phyloP scores from a whole-genome alignment of 2,113 vertebrate species.

The Lophius piscatorius region DNA sequence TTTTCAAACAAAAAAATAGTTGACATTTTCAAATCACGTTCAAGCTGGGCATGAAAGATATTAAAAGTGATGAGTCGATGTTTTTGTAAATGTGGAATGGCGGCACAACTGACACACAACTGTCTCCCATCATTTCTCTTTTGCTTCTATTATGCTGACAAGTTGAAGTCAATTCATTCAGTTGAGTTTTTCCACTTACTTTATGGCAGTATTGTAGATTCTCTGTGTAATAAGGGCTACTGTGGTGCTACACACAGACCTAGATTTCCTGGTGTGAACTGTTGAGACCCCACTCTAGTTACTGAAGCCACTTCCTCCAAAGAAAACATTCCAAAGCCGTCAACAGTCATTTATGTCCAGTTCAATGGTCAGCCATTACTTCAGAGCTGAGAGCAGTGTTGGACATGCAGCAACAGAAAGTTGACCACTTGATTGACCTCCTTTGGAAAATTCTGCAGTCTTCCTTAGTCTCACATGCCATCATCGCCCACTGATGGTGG shows the following conservation, averaged over 20 bases:
- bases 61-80: no score
- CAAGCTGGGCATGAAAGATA: no score
- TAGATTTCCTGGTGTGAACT: conserved; percentile 58
- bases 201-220: no score
- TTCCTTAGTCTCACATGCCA: conserved; percentile 47
- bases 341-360: conserved; percentile 68
- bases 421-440: conserved; percentile 29
- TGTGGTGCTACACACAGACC: conserved; percentile 33
- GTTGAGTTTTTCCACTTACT: no score
- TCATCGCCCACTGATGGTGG: not conserved
- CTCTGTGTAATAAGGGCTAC: not conserved
- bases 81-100: no score
- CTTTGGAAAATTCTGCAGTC: conserved; percentile 7
- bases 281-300: conserved; percentile 40
- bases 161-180: no score
- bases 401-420: conserved; percentile 54
- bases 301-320: conserved; percentile 60
- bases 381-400: conserved; percentile 46
- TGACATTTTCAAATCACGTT: no score
- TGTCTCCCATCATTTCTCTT: no score
- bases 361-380: conserved; percentile 73
- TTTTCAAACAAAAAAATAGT: no score
- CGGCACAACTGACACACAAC: no score
- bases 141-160: no score
- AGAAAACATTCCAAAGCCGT: conserved; percentile 71